A percentile compares a stretch with the other conserved stretches of the same genome.
These are phyloP conservation scores for Melanotaenia pygmaea DNA, from an alignment of 2,797 vertebrate species.

Conservation along the genomic window DNA sequence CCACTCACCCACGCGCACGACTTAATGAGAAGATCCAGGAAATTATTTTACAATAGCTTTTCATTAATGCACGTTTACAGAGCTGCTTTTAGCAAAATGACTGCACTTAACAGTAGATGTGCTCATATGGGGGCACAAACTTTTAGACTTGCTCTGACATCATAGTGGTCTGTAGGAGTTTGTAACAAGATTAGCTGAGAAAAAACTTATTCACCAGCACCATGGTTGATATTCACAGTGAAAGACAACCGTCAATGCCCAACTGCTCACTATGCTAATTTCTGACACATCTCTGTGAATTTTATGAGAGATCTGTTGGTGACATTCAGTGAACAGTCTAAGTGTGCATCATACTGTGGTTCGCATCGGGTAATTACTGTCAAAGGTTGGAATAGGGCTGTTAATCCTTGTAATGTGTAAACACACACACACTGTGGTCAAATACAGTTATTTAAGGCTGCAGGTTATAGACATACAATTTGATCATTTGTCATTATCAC, in stretches of 20 bases:
- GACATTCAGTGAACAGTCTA: slow-evolving; percentile 65
- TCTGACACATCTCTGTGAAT: slow-evolving; percentile 73
- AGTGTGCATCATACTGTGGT: slow-evolving; percentile 61
- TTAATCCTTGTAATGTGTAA: slow-evolving; percentile 27
- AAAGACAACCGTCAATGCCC: slow-evolving; percentile 81
- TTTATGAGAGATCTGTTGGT: slow-evolving; percentile 58
- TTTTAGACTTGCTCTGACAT: slow-evolving; percentile 68
- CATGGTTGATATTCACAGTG: slow-evolving; percentile 83
- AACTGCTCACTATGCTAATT: slow-evolving; percentile 82
- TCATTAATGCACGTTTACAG: slow-evolving; percentile 24
- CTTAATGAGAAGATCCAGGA: not conserved
- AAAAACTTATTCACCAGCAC: slow-evolving; percentile 71
- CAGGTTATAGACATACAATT: not conserved
- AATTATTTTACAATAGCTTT: slow-evolving; percentile 3
- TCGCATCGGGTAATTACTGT: slow-evolving; percentile 29
- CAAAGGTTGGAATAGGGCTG: slow-evolving; percentile 23
- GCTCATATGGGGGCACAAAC: slow-evolving; percentile 26
- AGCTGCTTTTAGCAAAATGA: slow-evolving; percentile 15
- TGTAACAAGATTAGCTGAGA: slow-evolving; percentile 75
- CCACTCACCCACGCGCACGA: slow-evolving; percentile 16
- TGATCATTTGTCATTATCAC: not conserved
- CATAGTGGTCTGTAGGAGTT: slow-evolving; percentile 71
- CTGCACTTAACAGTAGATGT: slow-evolving; percentile 35
- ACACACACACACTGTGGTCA: not conserved
- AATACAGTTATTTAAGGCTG: not conserved